Evolutionary conservation across 1,140 invertebrate genomes (phyloP).

Genomic region (Cotesia typhae): DNA sequence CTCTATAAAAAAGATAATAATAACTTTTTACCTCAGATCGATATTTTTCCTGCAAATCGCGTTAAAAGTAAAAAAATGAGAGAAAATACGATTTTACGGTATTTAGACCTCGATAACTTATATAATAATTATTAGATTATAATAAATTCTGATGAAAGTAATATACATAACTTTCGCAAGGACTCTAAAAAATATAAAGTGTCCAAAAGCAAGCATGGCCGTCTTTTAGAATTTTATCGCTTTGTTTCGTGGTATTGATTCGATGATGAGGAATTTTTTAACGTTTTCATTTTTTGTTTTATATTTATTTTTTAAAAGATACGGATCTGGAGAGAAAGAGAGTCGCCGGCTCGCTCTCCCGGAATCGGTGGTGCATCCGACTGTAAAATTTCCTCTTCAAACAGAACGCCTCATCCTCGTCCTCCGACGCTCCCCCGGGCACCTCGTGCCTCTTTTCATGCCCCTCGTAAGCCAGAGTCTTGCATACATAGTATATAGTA

Average conservation of each 20-base stretch:
- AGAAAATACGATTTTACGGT: no score
- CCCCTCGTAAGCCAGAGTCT: no score
- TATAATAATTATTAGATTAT: no score
- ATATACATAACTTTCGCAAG: no score
- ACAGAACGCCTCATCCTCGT: constrained; percentile 46
- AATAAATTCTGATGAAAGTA: no score
- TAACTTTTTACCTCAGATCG: no score
- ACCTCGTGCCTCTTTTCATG: neutral
- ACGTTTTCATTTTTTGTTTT: constrained; percentile 20
- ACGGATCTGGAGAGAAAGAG: constrained; percentile 19
- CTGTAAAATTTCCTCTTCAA: constrained; percentile 66
- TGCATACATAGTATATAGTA: constrained; percentile 6
- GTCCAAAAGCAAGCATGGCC: no score
- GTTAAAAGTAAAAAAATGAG: no score
- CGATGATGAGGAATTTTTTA: constrained; percentile 29
- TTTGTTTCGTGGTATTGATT: constrained; percentile 36
- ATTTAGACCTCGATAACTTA: no score
- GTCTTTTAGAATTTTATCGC: neutral
- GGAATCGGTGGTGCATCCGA: constrained; percentile 56
- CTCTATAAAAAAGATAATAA: no score
- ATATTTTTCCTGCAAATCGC: no score
- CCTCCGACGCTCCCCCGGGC: neutral
- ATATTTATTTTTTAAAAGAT: constrained; percentile 12
- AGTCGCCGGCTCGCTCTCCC: constrained; percentile 46
- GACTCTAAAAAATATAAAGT: no score